Percentiles rank a stretch among this genome's conserved stretches.
Conservation (phyloP, 2,113 vertebrate species). For the Dasyprocta punctata region DNA sequence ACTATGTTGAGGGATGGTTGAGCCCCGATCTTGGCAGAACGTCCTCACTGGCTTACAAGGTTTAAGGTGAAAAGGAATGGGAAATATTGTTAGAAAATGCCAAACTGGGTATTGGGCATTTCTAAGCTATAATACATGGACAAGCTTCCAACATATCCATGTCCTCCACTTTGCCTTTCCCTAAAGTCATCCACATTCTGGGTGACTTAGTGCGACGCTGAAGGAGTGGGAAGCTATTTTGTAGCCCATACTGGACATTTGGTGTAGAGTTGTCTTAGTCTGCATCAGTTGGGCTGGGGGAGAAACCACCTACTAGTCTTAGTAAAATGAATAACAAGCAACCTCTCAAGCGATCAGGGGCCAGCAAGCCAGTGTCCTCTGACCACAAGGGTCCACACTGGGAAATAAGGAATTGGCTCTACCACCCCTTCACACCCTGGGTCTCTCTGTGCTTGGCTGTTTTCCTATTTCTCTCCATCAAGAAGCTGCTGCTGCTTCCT, state of each 20-base stretch:
- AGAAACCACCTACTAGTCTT: background rate
- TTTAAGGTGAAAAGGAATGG: background rate
- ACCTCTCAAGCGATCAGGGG: background rate
- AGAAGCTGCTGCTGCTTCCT: background rate
- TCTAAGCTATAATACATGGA: background rate
- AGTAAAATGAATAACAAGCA: background rate
- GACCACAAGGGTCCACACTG: background rate
- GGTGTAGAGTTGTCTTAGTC: background rate
- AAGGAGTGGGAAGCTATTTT: background rate
- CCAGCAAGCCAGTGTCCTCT: background rate
- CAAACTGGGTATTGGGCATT: background rate
- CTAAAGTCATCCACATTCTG: background rate
- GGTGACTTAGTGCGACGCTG: background rate
- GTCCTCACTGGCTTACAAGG: background rate
- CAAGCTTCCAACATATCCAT: background rate
- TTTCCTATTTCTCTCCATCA: background rate
- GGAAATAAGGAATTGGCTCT: background rate
- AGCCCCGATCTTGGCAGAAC: background rate
- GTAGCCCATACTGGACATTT: background rate
- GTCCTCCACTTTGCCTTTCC: background rate
- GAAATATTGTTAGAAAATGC: background rate
- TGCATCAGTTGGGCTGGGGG: background rate
- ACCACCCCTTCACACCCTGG: background rate
- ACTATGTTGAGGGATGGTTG: background rate
- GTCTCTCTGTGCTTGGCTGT: background rate